Evolutionary conservation across 1,140 invertebrate genomes (phyloP).

Genomic region (Brachionus manjavacas): DNA sequence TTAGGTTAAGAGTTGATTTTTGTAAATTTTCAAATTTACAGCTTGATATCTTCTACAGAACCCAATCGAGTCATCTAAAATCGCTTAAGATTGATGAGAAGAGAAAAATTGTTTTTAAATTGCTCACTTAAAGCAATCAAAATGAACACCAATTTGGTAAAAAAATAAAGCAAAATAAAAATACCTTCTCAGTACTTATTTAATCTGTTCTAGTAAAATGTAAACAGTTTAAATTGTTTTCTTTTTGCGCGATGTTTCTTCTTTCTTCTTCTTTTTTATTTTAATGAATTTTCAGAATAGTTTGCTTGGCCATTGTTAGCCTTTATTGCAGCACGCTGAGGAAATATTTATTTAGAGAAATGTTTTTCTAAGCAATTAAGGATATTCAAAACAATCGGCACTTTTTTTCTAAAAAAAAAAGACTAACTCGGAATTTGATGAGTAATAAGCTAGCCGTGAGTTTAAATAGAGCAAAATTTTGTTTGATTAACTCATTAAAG

Average conservation of each 20-base stretch:
- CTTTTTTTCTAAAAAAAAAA: background rate
- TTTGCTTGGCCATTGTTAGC: background rate
- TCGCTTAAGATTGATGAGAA: background rate
- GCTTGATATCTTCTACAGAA: background rate
- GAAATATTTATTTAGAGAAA: background rate
- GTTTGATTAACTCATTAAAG: background rate
- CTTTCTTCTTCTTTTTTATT: background rate
- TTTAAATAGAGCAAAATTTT: background rate
- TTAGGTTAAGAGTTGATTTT: background rate
- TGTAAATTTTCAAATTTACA: background rate
- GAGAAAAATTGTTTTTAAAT: background rate
- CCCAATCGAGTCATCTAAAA: background rate
- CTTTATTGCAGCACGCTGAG: background rate
- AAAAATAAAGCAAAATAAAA: background rate
- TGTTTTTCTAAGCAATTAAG: background rate
- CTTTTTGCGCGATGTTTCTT: background rate
- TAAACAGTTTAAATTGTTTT: background rate
- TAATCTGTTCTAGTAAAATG: background rate
- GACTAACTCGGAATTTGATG: background rate
- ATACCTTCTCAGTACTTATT: background rate
- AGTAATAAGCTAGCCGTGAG: background rate
- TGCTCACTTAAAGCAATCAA: background rate
- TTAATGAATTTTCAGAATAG: background rate
- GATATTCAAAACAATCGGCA: background rate
- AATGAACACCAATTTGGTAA: background rate